Percentiles rank a stretch among this genome's conserved stretches.
Evolutionary conservation across 2,888 invertebrate genomes (phyloP).

Genomic region (Spisula subtruncata): DNA sequence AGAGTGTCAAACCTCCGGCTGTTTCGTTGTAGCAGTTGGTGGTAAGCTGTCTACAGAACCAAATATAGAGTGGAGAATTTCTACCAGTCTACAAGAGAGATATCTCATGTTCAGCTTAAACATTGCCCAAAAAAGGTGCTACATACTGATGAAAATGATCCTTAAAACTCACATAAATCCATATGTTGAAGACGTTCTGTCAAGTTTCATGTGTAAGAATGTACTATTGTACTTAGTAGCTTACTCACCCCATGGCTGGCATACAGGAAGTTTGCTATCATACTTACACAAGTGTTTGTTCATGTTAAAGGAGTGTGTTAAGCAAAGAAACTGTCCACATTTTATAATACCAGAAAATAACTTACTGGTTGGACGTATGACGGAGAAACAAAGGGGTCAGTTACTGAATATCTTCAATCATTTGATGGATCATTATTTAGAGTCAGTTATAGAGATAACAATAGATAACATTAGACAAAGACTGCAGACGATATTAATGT

Average conservation of each 20-base stretch:
- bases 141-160: constrained; percentile 22
- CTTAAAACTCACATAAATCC: constrained; percentile 13
- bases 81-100: background rate
- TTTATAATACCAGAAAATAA: constrained; percentile 26
- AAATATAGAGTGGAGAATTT: constrained; percentile 27
- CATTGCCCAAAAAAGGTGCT: background rate
- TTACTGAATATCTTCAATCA: background rate
- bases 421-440: background rate
- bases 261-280: background rate
- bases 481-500: background rate
- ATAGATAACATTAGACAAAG: background rate
- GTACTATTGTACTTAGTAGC: background rate
- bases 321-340: constrained; percentile 18
- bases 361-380: background rate
- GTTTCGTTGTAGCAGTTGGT: background rate
- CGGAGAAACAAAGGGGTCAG: background rate
- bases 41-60: background rate
- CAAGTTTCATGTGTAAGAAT: constrained; percentile 31
- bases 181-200: background rate
- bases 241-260: background rate
- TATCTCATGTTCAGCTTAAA: constrained; percentile 2
- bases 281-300: constrained; percentile 3
- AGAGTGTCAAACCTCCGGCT: background rate
- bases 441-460: background rate
- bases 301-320: background rate